A percentile compares a stretch with the other conserved stretches of the same genome.
These are phyloP conservation scores for Benitochromis conjunctus DNA, from an alignment of 2,113 vertebrate species.

Conservation along the genomic window DNA sequence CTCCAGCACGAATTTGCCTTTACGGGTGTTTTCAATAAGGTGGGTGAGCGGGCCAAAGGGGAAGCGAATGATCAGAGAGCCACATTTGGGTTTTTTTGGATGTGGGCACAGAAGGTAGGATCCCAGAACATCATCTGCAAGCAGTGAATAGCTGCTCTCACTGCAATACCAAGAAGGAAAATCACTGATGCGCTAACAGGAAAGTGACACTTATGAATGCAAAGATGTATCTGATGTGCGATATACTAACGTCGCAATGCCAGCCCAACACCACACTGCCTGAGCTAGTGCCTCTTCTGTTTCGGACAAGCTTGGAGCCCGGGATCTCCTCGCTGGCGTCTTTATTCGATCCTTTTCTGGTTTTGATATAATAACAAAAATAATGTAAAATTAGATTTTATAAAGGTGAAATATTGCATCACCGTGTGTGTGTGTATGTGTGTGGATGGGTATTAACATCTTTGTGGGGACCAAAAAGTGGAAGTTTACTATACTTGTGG, in stretches of 20 bases:
- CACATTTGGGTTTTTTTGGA: constrained; percentile 66
- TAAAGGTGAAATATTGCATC: neutral
- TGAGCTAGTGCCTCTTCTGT: constrained; percentile 82
- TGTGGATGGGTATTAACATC: no score
- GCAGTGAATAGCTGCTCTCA: constrained; percentile 76
- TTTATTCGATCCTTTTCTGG: constrained; percentile 60
- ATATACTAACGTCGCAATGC: constrained; percentile 79
- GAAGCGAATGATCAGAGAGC: constrained; percentile 80
- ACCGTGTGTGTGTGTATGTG: neutral
- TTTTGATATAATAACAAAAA: neutral
- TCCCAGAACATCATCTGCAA: constrained; percentile 81
- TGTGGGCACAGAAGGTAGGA: constrained; percentile 85
- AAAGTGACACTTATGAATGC: neutral
- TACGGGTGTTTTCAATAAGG: constrained; percentile 71
- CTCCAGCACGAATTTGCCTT: constrained; percentile 82
- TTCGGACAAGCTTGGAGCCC: constrained; percentile 75
- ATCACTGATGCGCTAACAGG: neutral
- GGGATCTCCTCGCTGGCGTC: neutral
- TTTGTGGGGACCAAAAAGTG: no score
- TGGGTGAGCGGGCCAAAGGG: constrained; percentile 79
- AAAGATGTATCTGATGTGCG: neutral
- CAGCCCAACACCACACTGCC: constrained; percentile 86
- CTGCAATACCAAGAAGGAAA: constrained; percentile 58
- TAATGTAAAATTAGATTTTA: neutral
- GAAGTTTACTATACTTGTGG: no score